phyloP scores from a whole-genome alignment of 2,113 vertebrate genomes.

The Xenus cinereus region DNA sequence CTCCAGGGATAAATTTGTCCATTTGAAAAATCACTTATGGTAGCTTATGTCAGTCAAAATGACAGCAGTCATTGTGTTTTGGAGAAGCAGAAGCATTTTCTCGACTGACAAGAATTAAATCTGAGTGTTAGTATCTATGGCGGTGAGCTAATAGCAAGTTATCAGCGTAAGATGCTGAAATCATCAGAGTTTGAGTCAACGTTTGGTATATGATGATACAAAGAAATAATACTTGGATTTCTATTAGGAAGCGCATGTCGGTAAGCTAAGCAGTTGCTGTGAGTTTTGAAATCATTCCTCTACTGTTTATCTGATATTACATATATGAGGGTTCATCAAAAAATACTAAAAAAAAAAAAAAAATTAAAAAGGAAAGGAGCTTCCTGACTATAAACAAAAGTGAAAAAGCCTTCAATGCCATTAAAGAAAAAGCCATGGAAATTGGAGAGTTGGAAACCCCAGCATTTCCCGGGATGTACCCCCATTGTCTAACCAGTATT shows the following conservation, averaged over 20 bases:
- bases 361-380: background rate
- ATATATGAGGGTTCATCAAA: background rate
- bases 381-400: background rate
- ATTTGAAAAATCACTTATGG: conserved; percentile 48
- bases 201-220: background rate
- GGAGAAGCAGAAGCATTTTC: background rate
- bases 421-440: background rate
- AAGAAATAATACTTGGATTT: background rate
- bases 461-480: background rate
- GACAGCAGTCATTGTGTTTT: conserved; percentile 39
- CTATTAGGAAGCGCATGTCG: background rate
- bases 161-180: background rate
- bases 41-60: conserved; percentile 48
- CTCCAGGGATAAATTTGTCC: conserved; percentile 57
- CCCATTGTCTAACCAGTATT: background rate
- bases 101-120: background rate
- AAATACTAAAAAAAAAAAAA: background rate
- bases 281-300: background rate
- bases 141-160: background rate
- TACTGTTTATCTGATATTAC: background rate
- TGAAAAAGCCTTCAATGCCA: background rate
- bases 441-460: background rate
- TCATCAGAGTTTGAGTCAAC: background rate
- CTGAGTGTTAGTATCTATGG: background rate
- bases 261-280: background rate